Evolutionary conservation across 2,888 invertebrate genomes (phyloP).

Genomic region (Adelognathus sp.): DNA sequence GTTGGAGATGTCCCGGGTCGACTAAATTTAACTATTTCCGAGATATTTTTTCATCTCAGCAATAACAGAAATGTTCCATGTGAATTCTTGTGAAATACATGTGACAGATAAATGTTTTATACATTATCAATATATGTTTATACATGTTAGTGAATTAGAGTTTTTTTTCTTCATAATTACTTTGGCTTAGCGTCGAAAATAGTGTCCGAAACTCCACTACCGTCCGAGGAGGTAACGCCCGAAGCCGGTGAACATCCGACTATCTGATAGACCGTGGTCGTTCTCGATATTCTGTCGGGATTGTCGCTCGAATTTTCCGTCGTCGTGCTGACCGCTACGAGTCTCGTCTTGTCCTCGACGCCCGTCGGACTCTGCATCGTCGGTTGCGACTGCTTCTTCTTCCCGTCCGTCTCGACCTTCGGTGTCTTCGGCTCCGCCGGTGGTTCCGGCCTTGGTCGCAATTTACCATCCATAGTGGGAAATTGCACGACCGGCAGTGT

Average conservation of each 20-base stretch:
- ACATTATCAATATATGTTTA: too few species aligned
- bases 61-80: too few species aligned
- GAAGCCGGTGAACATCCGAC: slow-evolving; percentile 65
- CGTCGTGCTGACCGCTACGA: slow-evolving; percentile 46
- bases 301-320: slow-evolving; percentile 45
- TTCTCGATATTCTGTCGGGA: slow-evolving; percentile 34
- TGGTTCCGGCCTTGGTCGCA: slow-evolving; percentile 71
- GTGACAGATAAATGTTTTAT: too few species aligned
- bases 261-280: slow-evolving; percentile 67
- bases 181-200: slow-evolving; percentile 68
- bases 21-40: too few species aligned
- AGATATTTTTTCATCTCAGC: too few species aligned
- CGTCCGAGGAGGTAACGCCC: slow-evolving; percentile 60
- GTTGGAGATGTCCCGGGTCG: too few species aligned
- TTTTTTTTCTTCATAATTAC: slow-evolving; percentile 58
- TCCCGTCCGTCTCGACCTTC: slow-evolving; percentile 62
- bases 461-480: slow-evolving; percentile 88
- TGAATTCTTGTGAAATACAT: too few species aligned
- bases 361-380: neutral
- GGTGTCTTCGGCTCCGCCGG: slow-evolving; percentile 61
- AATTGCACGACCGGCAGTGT: slow-evolving; percentile 88
- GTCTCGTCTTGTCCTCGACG: slow-evolving; percentile 45
- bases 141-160: too few species aligned
- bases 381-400: slow-evolving; percentile 63
- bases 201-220: slow-evolving; percentile 63